A percentile compares a stretch with the other conserved stretches of the same genome.
phyloP scores from a whole-genome alignment of 2,797 vertebrate species.

The Falco rusticolus region DNA sequence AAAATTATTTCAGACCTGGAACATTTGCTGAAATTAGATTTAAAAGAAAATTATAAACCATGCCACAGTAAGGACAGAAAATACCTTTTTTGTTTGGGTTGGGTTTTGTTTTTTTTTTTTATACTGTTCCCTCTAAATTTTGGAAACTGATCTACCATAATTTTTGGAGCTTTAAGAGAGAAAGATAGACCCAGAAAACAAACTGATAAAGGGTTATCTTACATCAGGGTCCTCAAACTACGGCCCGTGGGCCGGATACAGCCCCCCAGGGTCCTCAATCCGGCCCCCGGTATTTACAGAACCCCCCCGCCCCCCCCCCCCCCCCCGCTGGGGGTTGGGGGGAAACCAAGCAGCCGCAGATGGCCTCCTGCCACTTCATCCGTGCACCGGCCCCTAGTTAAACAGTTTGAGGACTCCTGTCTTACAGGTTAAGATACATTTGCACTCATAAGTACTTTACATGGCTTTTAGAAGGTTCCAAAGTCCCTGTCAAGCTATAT shows the following conservation, averaged over 20 bases:
- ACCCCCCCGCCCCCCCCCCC: too few relatives aligned
- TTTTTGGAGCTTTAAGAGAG: not conserved
- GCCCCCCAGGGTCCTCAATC: too few relatives aligned
- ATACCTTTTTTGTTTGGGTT: not conserved
- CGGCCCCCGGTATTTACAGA: too few relatives aligned
- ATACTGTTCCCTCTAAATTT: not conserved
- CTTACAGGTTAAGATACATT: not conserved
- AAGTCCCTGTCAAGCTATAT: not conserved
- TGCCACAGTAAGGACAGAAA: not conserved
- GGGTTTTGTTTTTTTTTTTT: not conserved
- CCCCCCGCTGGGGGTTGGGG: too few relatives aligned
- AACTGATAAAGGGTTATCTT: not conserved
- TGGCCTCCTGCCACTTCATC: too few relatives aligned
- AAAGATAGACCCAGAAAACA: not conserved
- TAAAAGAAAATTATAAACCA: not conserved
- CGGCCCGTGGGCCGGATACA: too few relatives aligned
- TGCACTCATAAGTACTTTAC: accelerated
- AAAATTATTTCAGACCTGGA: not conserved
- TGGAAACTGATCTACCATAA: not conserved
- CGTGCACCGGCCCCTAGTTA: too few relatives aligned
- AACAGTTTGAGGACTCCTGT: too few relatives aligned
- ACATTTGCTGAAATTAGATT: not conserved
- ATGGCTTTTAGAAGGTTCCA: not conserved
- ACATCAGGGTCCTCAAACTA: not conserved
- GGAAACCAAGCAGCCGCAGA: too few relatives aligned